Evolutionary conservation across 2,888 invertebrate species (phyloP), one percentile per base, ranked within the genome.

Genomic region (Nebria salina): DNA sequence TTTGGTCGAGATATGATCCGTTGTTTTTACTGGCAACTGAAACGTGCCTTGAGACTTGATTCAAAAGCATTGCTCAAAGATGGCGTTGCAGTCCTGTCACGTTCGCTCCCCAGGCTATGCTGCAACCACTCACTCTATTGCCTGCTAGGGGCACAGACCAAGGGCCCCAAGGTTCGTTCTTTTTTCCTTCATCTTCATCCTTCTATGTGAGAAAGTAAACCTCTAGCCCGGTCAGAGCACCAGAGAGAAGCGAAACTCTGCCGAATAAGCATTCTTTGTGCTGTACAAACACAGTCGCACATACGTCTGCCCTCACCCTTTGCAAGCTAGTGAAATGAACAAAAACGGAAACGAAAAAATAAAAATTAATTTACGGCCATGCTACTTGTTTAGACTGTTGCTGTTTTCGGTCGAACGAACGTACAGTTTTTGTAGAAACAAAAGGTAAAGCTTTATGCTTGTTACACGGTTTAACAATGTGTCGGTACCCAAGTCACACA

Each of bases 61-160:
- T 78, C 72, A 72, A 9, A 15, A 41, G 72, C 72, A n/a, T 77
- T 77, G 77, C 64, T 42, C 70, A 65, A 65, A 76, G 77, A 42
- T 73, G 77, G 77, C 65, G 73, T 73, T 78, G 73, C 78, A 78
- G 78, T 78, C 78, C 73, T 65, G 73, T 72, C 78, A 78, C 78
- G 78, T 78, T 15, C 25, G 25, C 13, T 78, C 78, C 78, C 78
- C 73, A 78, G 78, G 70, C 70, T 25, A 70, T 70, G 72, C 72
- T 78, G 78, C 73, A 78, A 73, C 76, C 73, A 78, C 78, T 78
- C 78, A 73, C 73, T 74, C 78, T 78, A 78, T 78, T 78, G 72
- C 73, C 76, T 70, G 70, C 73, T 65, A 65, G 42, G 65, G 65
- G 65, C 73, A 65, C 42, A 41, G 66, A 78, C 73, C 73, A n/a